These are phyloP conservation scores for Ctenoplectra terminalis DNA, from an alignment of 1,140 invertebrate genomes.

Conservation along the genomic window DNA sequence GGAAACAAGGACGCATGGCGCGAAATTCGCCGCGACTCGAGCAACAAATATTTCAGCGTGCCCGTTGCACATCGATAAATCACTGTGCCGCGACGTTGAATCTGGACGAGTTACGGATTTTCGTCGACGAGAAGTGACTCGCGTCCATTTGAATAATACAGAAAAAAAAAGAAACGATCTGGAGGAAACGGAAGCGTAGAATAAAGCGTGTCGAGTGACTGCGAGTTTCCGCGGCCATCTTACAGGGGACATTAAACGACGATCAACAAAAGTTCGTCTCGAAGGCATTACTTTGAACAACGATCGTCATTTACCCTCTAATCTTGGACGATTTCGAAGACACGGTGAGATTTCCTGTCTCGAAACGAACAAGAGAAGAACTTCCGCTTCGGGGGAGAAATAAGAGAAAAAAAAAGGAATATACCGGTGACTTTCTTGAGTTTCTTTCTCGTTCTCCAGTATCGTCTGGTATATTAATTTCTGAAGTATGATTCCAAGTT, in stretches of 20 bases:
- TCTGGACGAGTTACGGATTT: not conserved
- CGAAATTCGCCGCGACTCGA: slow-evolving; percentile 12
- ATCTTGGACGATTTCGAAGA: too few relatives aligned
- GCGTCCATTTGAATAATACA: slow-evolving; percentile 1
- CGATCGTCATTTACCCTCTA: not conserved
- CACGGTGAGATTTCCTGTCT: too few relatives aligned
- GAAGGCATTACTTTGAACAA: not conserved
- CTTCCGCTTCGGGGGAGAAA: not conserved
- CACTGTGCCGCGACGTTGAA: not conserved
- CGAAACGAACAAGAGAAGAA: too few relatives aligned
- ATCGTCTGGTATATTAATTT: too few relatives aligned
- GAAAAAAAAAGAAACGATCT: too few relatives aligned
- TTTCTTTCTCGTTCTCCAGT: too few relatives aligned
- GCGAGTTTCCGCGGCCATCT: not conserved
- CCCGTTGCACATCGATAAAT: slow-evolving; percentile 20
- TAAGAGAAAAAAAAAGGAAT: not conserved
- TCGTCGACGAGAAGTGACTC: not conserved
- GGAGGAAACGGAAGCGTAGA: too few relatives aligned
- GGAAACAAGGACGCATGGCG: slow-evolving; percentile 4
- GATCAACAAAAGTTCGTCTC: not conserved
- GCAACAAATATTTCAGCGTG: slow-evolving; percentile 27
- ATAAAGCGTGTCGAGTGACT: too few relatives aligned
- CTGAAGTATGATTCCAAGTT: too few relatives aligned
- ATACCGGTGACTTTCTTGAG: not conserved
- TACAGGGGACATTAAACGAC: too few relatives aligned